A percentile compares a stretch with the other conserved stretches of the same genome.
These are phyloP conservation scores for Hylia prasina DNA, from an alignment of 2,113 vertebrate genomes.

Conservation along the genomic window DNA sequence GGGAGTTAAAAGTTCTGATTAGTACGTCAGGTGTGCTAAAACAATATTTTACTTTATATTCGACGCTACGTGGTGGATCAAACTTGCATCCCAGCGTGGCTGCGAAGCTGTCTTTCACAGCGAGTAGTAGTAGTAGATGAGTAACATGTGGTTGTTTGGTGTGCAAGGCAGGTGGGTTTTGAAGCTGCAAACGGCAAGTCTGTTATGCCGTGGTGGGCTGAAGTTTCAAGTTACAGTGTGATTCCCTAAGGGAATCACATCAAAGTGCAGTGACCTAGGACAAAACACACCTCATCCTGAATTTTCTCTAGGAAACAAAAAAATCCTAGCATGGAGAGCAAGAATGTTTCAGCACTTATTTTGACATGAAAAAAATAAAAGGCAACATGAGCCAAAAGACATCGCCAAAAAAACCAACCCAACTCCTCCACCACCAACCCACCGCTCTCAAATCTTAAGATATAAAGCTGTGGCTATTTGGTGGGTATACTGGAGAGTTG, in stretches of 20 bases:
- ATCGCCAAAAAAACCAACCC: neutral
- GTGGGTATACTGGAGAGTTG: fast-evolving
- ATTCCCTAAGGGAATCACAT: neutral
- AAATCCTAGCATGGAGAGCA: neutral
- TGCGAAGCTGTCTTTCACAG: neutral
- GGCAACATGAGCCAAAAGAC: too few relatives aligned
- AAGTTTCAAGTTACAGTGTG: neutral
- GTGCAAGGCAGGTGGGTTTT: neutral
- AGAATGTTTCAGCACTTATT: neutral
- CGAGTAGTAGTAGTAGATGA: fast-evolving
- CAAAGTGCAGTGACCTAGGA: neutral
- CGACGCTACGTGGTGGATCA: neutral
- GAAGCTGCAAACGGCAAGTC: neutral
- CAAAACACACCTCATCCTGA: neutral
- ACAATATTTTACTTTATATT: neutral
- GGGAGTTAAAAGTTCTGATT: neutral
- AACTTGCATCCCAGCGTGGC: neutral
- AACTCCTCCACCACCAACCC: neutral
- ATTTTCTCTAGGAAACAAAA: neutral
- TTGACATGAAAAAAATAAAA: neutral
- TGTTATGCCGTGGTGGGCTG: neutral
- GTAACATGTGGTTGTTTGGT: fast-evolving
- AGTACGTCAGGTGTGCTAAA: neutral
- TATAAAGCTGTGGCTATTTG: neutral
- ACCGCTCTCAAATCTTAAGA: neutral